Conservation (phyloP, 2,113 vertebrate genomes). For the Anarhynchus alexandrinus region DNA sequence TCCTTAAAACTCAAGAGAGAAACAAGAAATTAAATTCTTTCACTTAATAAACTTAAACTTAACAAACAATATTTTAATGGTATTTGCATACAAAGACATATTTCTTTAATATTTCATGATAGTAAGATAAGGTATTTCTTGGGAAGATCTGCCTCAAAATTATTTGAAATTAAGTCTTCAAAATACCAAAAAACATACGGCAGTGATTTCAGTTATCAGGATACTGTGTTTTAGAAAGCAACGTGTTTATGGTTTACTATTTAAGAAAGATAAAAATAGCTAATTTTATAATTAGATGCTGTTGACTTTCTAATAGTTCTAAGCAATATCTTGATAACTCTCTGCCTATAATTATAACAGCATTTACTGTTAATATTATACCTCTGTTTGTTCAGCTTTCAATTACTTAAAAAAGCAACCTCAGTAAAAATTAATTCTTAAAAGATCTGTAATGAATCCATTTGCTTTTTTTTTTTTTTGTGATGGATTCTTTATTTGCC, state of each 20-base stretch:
- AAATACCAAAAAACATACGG: not conserved
- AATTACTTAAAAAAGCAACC: constrained; percentile 1
- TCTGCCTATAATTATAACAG: not conserved
- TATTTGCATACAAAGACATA: not conserved
- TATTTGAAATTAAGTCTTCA: not conserved
- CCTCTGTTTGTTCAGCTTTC: not conserved
- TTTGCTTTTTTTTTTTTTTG: not conserved
- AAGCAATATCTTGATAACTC: not conserved
- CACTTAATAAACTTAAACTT: not conserved
- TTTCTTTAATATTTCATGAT: not conserved
- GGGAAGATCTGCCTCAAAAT: not conserved
- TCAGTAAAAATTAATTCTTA: constrained; percentile 10
- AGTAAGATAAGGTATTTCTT: not conserved
- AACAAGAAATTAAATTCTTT: not conserved
- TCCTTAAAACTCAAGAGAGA: not conserved
- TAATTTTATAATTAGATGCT: not conserved
- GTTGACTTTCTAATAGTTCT: constrained; percentile 12
- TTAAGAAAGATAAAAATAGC: not conserved
- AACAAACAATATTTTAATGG: not conserved
- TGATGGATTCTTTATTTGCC: not conserved
- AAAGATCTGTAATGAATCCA: not conserved
- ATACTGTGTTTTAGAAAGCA: not conserved
- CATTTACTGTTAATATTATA: not conserved
- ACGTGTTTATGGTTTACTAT: not conserved
- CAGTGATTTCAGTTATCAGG: not conserved